A percentile compares a stretch with the other conserved stretches of the same genome.
Conservation (phyloP, 2,113 vertebrate genomes). For the Anarhynchus alexandrinus region DNA sequence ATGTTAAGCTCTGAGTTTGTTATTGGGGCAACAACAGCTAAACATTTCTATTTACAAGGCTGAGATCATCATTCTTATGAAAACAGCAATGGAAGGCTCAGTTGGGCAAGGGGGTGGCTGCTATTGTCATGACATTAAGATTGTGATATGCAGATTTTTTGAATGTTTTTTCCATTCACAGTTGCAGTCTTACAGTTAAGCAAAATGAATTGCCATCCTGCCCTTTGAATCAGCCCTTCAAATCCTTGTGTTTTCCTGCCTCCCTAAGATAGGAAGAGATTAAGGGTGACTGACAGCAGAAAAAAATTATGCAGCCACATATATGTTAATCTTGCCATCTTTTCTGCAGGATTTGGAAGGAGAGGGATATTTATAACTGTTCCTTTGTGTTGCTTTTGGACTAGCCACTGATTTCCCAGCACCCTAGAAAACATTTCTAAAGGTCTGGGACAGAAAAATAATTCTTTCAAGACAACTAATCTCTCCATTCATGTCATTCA, state of each 20-base stretch:
- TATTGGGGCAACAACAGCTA: background rate
- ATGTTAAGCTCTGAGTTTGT: background rate
- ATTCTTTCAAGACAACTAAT: slow-evolving; percentile 28
- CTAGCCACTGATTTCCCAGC: slow-evolving; percentile 16
- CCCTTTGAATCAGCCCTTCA: slow-evolving; percentile 20
- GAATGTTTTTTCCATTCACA: background rate
- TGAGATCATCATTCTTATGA: background rate
- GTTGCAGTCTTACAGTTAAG: slow-evolving; percentile 7
- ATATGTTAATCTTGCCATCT: slow-evolving; percentile 50
- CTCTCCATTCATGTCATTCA: slow-evolving; percentile 38
- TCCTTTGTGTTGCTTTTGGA: slow-evolving; percentile 44
- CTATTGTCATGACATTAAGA: background rate
- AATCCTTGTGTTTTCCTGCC: slow-evolving; percentile 41
- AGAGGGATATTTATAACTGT: slow-evolving; percentile 20
- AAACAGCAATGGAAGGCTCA: background rate
- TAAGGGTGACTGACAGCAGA: slow-evolving; percentile 41
- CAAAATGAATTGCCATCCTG: slow-evolving; percentile 10
- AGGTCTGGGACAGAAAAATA: slow-evolving; percentile 26
- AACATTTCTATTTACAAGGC: background rate
- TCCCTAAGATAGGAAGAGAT: slow-evolving; percentile 45
- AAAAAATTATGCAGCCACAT: slow-evolving; percentile 33
- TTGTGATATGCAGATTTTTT: background rate
- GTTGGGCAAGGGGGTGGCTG: background rate
- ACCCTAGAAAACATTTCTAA: slow-evolving; percentile 37
- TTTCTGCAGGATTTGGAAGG: slow-evolving; percentile 46